These are phyloP conservation scores for Cyclophora albipunctata DNA, from an alignment of 2,888 invertebrate species.

Conservation along the genomic window DNA sequence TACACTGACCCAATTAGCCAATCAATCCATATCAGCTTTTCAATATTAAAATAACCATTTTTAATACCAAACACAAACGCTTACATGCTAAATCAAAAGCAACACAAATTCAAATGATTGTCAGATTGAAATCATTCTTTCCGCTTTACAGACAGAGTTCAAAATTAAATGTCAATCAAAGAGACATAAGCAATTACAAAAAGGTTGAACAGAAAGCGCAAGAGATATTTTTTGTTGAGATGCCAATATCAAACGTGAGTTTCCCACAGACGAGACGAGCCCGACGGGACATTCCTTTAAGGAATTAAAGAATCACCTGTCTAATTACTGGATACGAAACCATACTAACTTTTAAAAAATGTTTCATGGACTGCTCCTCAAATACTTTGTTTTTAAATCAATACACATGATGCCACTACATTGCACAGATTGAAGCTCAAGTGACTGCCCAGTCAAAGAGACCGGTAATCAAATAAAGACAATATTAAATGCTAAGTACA, in stretches of 20 bases:
- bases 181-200: constrained; percentile 35
- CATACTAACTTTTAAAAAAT: constrained; percentile 30
- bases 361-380: too few relatives aligned
- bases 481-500: too few relatives aligned
- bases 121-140: constrained; percentile 15
- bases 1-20: too few relatives aligned
- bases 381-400: constrained; percentile 7
- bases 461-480: too few relatives aligned
- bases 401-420: constrained; percentile 1
- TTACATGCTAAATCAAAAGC: too few relatives aligned
- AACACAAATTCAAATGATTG: constrained; percentile 10
- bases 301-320: constrained; percentile 73
- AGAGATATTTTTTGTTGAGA: constrained; percentile 57
- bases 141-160: constrained; percentile 25
- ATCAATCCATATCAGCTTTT: too few relatives aligned
- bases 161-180: constrained; percentile 40
- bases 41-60: too few relatives aligned
- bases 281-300: constrained; percentile 47
- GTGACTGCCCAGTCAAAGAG: not conserved
- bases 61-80: too few relatives aligned
- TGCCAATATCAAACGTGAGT: constrained; percentile 69
- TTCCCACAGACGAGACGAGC: constrained; percentile 53
- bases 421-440: constrained; percentile 8
- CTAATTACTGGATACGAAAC: constrained; percentile 51
- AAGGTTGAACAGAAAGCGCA: constrained; percentile 40